phyloP scores from a whole-genome alignment of 2,888 invertebrate genomes.

The Leptogaster cylindrica region DNA sequence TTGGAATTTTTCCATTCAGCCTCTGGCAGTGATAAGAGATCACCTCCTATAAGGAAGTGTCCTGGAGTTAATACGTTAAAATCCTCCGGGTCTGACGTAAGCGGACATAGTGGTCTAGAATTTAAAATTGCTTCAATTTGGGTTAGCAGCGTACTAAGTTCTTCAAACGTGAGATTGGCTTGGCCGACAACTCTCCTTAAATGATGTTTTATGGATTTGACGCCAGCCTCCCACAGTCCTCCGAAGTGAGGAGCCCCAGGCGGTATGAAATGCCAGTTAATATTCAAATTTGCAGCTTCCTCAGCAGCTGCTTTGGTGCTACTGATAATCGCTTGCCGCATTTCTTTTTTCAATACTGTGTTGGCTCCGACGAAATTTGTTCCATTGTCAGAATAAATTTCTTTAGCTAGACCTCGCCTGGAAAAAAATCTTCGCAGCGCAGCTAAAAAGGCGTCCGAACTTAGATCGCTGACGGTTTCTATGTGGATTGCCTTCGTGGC shows the following conservation, averaged over 20 bases:
- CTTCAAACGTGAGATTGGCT: constrained; percentile 41
- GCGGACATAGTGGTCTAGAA: not conserved
- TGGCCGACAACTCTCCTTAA: not conserved
- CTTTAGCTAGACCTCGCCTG: not conserved
- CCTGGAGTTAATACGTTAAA: constrained; percentile 19
- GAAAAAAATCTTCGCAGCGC: constrained; percentile 45
- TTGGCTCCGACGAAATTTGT: constrained; percentile 24
- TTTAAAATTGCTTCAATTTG: constrained; percentile 38
- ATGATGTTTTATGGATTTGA: constrained; percentile 9
- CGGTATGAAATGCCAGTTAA: constrained; percentile 49
- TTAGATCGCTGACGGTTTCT: constrained; percentile 19
- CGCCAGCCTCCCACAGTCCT: constrained; percentile 29
- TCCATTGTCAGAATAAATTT: constrained; percentile 9
- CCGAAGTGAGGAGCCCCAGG: constrained; percentile 13
- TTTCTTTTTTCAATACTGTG: constrained; percentile 41
- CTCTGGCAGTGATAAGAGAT: not conserved
- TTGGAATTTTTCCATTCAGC: not conserved
- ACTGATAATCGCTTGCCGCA: not conserved
- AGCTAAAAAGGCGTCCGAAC: constrained; percentile 49
- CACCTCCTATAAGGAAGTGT: constrained; percentile 7
- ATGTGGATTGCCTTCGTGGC: constrained; percentile 23
- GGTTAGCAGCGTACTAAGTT: constrained; percentile 49
- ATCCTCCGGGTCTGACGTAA: not conserved
- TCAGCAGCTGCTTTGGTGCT: not conserved
- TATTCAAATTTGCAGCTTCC: not conserved